Base-by-base conservation (phyloP, 2,113 vertebrate genomes). In the Dasyurus viverrinus region DNA sequence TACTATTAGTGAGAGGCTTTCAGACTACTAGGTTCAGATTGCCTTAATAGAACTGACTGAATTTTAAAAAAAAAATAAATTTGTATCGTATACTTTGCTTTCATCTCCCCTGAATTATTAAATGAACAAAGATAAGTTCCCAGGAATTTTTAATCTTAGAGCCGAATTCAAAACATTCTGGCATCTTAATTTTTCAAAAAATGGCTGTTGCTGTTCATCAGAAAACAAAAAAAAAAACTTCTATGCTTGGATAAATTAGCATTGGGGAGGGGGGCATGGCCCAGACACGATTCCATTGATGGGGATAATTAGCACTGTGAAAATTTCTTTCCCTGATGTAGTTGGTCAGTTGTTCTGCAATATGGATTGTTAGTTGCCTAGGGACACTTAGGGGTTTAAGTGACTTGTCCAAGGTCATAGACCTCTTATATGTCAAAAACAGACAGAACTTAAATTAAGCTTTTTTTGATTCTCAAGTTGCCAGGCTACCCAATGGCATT, bases 1-100 rank as follows among this genome's bases (percentile, higher is more conserved):
- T 98, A 93, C 98, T 98, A 97, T 98, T 92, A 97, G 94, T 95
- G 54, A 97, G 93, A 98, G 92, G 92, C 93, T 98, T 98, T 98
- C 95, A 97, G 96, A 93, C 93, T 97, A 97, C 89, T 91, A 97
- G 93, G 96, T 93, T 98, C 91, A 98, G 84, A 97, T 98, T 98
- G 98, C 94, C 42, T 98, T 98, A 98, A 98, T 96, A 97, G 94
- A 98, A 96, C 89, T 93, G 96, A 94, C 91, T 97, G 96, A 98
- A 97, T 96, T 96, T 97, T 98, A 97, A 98, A 98, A 93, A 98
- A n/a, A 47, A 97, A 96, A 98, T 92, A 98, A 97, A 96, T 98
- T 97, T 98, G 48, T 94, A 98, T 97, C 92, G 54, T 96, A 89
- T 91, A 91, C 23, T 53, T 95, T 97, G 97, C 93, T 92, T 92